Base-by-base conservation (phyloP, 2,888 invertebrate species). In the Beris morrisii region DNA sequence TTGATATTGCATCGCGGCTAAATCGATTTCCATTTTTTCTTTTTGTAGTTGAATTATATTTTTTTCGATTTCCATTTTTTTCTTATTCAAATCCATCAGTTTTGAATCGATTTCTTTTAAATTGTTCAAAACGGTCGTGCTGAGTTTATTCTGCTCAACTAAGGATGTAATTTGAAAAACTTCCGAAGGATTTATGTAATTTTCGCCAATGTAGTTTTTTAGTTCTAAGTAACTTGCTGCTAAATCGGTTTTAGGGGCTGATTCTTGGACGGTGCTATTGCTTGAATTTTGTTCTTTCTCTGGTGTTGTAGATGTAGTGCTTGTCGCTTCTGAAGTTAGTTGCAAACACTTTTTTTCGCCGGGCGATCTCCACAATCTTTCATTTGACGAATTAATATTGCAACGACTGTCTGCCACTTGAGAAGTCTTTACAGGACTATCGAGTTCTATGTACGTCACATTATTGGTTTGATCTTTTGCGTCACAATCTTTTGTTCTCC, bases 1-100 rank as follows among this genome's bases (percentile, higher is more conserved):
- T 71, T 79, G 79, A 57, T 79, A 52, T 64, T 78, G 77, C 58
- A 79, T 73, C 3, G 73, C 75, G n/a, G 67, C 65, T 67, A 76
- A 69, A 64, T 80, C 79, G 32, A 78, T 71, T 46, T 77, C 76
- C 68, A 77, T 76, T 71, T 78, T 79, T 46, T 79, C 78, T 13
- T 77, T 78, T 65, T 80, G 79, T 31, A 79, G 69, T 65, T 79
- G 79, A 28, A 77, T 70, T 15, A 80, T 78, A 75, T 78, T 77
- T 65, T 79, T 79, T 31, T 79, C 79, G n/a, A 80, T 73, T 54
- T 75, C 76, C 67, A 74, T 75, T 67, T 78, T 79, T 5, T 79
- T 74, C 56, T 77, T 77, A 38, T 78, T 77, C 52, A 78, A 69
- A 66, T 79, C 77, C 71, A 79, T 69, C n/a, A 80, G 71, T 6